These are phyloP conservation scores for Polietes domitor DNA, from an alignment of 2,888 invertebrate genomes.

Conservation along the genomic window DNA sequence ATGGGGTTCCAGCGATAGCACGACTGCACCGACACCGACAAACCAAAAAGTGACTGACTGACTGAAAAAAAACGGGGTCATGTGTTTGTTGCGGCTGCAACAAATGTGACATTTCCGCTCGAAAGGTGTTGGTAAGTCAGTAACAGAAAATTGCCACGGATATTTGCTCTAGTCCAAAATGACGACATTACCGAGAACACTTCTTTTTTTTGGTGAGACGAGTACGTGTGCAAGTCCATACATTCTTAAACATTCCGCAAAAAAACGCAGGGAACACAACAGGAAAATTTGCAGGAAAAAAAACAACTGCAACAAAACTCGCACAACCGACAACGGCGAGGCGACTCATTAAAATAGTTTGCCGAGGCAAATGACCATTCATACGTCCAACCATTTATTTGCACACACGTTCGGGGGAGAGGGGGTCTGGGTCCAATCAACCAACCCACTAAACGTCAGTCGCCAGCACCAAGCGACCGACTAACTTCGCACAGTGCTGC, in stretches of 20 bases:
- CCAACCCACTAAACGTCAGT: not conserved
- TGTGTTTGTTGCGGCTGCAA: constrained; percentile 31
- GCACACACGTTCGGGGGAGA: constrained; percentile 20
- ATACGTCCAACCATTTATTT: constrained; percentile 20
- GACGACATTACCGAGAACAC: constrained; percentile 5
- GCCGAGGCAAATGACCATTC: constrained; percentile 49
- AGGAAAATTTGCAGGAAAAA: not conserved
- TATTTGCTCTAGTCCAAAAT: constrained; percentile 25
- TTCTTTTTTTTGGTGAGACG: not conserved
- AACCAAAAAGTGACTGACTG: not conserved
- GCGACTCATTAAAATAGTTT: constrained; percentile 57
- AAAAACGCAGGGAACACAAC: not conserved
- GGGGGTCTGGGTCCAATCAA: not conserved
- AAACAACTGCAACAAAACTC: constrained; percentile 14
- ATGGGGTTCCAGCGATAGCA: constrained; percentile 29
- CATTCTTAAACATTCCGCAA: not conserved
- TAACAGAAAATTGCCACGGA: constrained; percentile 43
- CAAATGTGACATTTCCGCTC: constrained; percentile 66
- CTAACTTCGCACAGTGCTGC: not conserved
- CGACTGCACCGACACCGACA: not conserved
- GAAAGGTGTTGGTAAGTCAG: constrained; percentile 65
- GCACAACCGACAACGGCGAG: not conserved
- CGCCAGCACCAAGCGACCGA: not conserved
- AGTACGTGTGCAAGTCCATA: not conserved
- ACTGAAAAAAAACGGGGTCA: constrained; percentile 58